phyloP scores from a whole-genome alignment of 2,888 invertebrate species.

The Patella caerulea region DNA sequence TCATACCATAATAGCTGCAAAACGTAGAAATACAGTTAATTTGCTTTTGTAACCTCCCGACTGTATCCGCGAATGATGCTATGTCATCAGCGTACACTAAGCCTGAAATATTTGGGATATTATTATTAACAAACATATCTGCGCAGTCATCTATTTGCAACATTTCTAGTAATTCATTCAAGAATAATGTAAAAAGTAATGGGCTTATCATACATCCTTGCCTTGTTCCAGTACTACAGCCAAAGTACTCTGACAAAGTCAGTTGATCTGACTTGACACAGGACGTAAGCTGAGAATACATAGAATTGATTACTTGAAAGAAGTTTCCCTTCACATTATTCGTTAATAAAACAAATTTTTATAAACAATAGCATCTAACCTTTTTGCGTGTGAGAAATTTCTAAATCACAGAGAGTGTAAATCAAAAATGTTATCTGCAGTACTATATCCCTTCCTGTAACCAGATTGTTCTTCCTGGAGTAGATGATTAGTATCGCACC shows the following conservation, averaged over 20 bases:
- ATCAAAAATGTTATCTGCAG: too few relatives aligned
- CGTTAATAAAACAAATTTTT: neutral
- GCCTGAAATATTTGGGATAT: conserved; percentile 12
- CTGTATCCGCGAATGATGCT: conserved; percentile 10
- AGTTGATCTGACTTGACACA: neutral
- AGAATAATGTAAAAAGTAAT: conserved; percentile 13
- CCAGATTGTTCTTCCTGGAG: too few relatives aligned
- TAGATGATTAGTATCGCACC: too few relatives aligned
- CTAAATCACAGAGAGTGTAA: too few relatives aligned
- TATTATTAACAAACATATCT: conserved; percentile 9
- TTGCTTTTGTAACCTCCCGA: conserved; percentile 13
- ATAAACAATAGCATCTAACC: too few relatives aligned
- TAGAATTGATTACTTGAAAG: conserved; percentile 1
- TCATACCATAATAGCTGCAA: neutral
- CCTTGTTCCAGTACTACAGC: conserved; percentile 18
- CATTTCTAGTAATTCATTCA: conserved; percentile 16
- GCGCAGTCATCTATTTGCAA: neutral
- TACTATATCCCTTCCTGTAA: too few relatives aligned
- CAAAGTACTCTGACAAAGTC: conserved; percentile 12
- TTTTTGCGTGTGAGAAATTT: too few relatives aligned
- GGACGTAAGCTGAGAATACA: conserved; percentile 2
- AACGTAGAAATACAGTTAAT: conserved; percentile 5
- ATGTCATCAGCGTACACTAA: conserved; percentile 23
- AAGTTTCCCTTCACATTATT: conserved; percentile 9
- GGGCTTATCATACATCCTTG: conserved; percentile 17